Conservation (phyloP, 37 sponge, comb jelly and placozoan species). For the Geodia barretti region DNA sequence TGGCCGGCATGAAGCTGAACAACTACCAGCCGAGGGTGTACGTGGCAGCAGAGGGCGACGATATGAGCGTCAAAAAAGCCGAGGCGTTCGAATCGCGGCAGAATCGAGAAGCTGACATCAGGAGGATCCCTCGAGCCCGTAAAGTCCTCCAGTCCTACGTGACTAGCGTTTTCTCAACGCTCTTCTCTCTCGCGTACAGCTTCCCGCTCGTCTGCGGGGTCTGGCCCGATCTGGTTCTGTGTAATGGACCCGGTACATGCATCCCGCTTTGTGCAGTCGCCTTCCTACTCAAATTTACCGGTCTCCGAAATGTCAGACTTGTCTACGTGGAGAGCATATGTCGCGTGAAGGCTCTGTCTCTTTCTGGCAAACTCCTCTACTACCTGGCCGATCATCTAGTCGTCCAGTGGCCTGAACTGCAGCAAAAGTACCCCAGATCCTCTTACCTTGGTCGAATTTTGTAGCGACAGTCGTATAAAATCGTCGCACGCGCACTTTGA, state of each 20-base stretch:
- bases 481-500: no score
- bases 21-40: constrained; percentile 80
- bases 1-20: constrained; percentile 59
- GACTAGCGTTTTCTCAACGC: constrained; percentile 74
- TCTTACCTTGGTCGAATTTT: constrained; percentile 77
- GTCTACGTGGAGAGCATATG: constrained; percentile 98
- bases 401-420: constrained; percentile 95
- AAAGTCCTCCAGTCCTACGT: constrained; percentile 89
- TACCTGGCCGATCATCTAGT: constrained; percentile 78
- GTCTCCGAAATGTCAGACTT: constrained; percentile 47
- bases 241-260: constrained; percentile 99
- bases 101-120: constrained; percentile 6
- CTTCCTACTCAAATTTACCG: constrained; percentile 63
- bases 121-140: constrained; percentile 79
- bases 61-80: constrained; percentile 77
- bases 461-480: constrained; percentile 5
- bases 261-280: constrained; percentile 84
- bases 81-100: constrained; percentile 44
- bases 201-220: constrained; percentile 55
- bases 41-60: constrained; percentile 78
- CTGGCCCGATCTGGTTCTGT: constrained; percentile 86
- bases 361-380: constrained; percentile 88
- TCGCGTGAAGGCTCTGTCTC: constrained; percentile 83
- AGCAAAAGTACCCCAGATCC: constrained; percentile 75
- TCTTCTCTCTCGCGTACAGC: constrained; percentile 53